Percentiles rank a stretch among this genome's conserved stretches.
phyloP scores from a whole-genome alignment of 1,140 invertebrate genomes.

The Zaprionus nigranus region DNA sequence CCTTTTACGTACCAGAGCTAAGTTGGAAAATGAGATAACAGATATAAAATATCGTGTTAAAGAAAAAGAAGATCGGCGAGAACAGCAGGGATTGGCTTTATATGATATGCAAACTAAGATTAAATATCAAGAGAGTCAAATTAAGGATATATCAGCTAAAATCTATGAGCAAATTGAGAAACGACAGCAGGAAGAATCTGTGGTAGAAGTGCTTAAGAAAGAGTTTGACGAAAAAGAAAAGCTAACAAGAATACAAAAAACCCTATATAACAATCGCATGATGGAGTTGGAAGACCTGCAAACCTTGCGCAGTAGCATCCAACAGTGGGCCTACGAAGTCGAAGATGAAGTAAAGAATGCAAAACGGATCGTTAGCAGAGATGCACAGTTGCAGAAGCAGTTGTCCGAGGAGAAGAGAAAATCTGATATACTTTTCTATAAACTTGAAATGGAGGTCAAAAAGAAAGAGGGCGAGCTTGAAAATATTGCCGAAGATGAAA shows the following conservation, averaged over 20 bases:
- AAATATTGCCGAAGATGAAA: slow-evolving; percentile 84
- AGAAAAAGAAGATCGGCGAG: slow-evolving; percentile 83
- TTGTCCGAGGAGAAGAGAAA: slow-evolving; percentile 85
- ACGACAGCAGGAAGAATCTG: slow-evolving; percentile 80
- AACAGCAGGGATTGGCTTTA: slow-evolving; percentile 84
- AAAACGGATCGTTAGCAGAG: slow-evolving; percentile 85
- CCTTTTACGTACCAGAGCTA: slow-evolving; percentile 86
- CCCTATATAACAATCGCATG: slow-evolving; percentile 79
- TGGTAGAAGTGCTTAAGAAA: slow-evolving; percentile 74
- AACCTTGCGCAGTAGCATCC: slow-evolving; percentile 84
- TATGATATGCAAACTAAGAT: slow-evolving; percentile 86
- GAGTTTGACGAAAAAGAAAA: slow-evolving; percentile 79
- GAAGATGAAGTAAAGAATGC: slow-evolving; percentile 85
- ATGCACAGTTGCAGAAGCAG: slow-evolving; percentile 84
- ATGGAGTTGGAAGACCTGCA: slow-evolving; percentile 84
- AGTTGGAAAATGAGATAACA: slow-evolving; percentile 86
- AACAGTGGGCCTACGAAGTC: slow-evolving; percentile 85
- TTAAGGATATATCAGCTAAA: slow-evolving; percentile 85
- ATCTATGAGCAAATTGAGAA: slow-evolving; percentile 84
- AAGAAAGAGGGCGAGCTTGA: slow-evolving; percentile 85
- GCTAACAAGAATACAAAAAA: slow-evolving; percentile 81
- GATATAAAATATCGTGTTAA: slow-evolving; percentile 86
- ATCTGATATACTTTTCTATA: slow-evolving; percentile 86
- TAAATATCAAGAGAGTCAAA: slow-evolving; percentile 84
- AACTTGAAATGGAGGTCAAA: slow-evolving; percentile 85